Percentiles rank a stretch among this genome's conserved stretches.
phyloP scores from a whole-genome alignment of 2,888 invertebrate species.

The Sarcophaga variegata region DNA sequence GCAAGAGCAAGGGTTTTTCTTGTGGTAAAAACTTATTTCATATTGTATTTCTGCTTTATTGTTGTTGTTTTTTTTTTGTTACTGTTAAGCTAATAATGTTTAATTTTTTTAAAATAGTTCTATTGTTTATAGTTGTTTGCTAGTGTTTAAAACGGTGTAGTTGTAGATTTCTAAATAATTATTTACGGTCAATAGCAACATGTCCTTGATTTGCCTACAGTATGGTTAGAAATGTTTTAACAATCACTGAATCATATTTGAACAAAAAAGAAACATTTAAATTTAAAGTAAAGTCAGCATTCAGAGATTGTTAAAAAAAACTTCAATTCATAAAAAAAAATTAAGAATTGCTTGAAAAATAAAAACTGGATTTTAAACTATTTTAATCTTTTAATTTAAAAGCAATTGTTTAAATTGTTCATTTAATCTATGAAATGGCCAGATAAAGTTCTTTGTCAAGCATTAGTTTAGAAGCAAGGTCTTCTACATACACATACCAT shows the following conservation, averaged over 20 bases:
- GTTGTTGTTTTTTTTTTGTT: no score
- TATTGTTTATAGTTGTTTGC: not conserved
- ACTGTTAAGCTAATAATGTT: no score
- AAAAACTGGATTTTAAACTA: constrained; percentile 51
- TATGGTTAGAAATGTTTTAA: constrained; percentile 54
- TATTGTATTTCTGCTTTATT: no score
- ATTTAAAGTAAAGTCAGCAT: constrained; percentile 36
- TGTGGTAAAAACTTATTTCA: no score
- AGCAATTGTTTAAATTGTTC: constrained; percentile 33
- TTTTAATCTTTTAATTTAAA: constrained; percentile 30
- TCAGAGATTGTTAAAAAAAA: constrained; percentile 38
- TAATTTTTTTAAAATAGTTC: not conserved
- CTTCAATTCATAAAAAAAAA: constrained; percentile 42
- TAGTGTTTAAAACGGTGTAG: not conserved
- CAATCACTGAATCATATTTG: constrained; percentile 54
- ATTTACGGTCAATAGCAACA: constrained; percentile 67
- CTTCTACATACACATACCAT: constrained; percentile 23
- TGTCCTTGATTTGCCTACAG: constrained; percentile 63
- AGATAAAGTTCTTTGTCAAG: constrained; percentile 64
- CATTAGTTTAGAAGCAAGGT: constrained; percentile 49
- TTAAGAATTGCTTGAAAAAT: constrained; percentile 29
- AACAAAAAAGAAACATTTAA: constrained; percentile 19
- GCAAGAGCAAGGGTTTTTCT: no score
- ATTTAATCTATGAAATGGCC: constrained; percentile 21
- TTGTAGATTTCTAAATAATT: constrained; percentile 66